Evolutionary conservation across 1,140 invertebrate species (phyloP).

Genomic region (Philotrypesis tridentata): DNA sequence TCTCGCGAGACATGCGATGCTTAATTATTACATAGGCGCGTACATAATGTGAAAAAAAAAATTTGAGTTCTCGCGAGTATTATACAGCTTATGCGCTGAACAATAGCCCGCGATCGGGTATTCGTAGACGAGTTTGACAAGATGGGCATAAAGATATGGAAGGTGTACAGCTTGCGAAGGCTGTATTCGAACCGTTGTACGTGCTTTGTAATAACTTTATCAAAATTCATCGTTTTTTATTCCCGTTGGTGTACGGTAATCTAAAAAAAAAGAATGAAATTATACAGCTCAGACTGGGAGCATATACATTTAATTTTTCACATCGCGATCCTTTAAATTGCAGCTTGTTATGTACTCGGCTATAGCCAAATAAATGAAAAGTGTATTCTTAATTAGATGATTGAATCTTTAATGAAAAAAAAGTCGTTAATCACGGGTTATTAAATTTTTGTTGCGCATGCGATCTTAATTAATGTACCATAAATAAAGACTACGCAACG

Average conservation of each 20-base stretch:
- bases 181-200: background rate
- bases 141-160: background rate
- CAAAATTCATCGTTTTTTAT: background rate
- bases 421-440: background rate
- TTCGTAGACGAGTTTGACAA: background rate
- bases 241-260: no score
- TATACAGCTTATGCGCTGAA: background rate
- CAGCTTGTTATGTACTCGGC: background rate
- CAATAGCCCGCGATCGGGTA: no score
- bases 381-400: constrained; percentile 28
- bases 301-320: background rate
- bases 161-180: background rate
- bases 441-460: constrained; percentile 30
- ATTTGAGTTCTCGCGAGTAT: background rate
- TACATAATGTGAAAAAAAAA: background rate
- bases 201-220: background rate
- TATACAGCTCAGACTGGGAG: no score
- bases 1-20: constrained; percentile 19
- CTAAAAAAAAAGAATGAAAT: no score
- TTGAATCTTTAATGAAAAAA: background rate
- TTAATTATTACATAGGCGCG: constrained; percentile 10
- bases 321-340: background rate
- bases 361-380: background rate
- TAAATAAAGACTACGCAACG: constrained; percentile 10
- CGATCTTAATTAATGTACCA: constrained; percentile 8